phyloP scores from a whole-genome alignment of 92 coral and sea anemone genomes.

The Desmophyllum pertusum region DNA sequence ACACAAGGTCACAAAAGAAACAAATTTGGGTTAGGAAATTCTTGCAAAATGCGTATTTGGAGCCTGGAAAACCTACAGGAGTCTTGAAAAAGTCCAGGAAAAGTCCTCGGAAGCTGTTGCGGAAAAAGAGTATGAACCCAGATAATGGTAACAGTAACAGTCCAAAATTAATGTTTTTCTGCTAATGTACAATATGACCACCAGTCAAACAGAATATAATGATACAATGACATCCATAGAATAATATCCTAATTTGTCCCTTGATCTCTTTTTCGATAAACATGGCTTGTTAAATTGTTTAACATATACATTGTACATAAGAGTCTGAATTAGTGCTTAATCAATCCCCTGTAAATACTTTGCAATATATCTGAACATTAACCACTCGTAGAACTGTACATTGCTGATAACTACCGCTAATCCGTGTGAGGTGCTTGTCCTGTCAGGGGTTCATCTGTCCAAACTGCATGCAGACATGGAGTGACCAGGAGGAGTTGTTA shows the following conservation, averaged over 20 bases:
- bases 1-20: too few species aligned
- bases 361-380: background rate
- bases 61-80: background rate
- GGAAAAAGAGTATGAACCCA: too few species aligned
- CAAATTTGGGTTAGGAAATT: too few species aligned
- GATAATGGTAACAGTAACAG: too few species aligned
- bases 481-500: constrained; percentile 83
- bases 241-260: too few species aligned
- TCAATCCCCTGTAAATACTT: too few species aligned
- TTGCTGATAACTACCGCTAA: background rate
- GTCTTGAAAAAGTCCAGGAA: too few species aligned
- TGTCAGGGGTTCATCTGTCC: constrained; percentile 97
- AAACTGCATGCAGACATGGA: constrained; percentile 92
- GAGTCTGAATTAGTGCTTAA: background rate
- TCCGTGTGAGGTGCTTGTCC: constrained; percentile 20
- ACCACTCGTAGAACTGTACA: background rate
- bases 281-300: background rate
- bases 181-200: background rate
- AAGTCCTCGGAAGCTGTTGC: too few species aligned
- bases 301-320: background rate
- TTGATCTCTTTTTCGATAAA: background rate
- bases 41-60: too few species aligned
- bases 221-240: background rate
- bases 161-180: too few species aligned
- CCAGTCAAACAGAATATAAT: background rate